Evolutionary conservation across 2,797 vertebrate genomes (phyloP).

Genomic region (Bradypodion ventrale): DNA sequence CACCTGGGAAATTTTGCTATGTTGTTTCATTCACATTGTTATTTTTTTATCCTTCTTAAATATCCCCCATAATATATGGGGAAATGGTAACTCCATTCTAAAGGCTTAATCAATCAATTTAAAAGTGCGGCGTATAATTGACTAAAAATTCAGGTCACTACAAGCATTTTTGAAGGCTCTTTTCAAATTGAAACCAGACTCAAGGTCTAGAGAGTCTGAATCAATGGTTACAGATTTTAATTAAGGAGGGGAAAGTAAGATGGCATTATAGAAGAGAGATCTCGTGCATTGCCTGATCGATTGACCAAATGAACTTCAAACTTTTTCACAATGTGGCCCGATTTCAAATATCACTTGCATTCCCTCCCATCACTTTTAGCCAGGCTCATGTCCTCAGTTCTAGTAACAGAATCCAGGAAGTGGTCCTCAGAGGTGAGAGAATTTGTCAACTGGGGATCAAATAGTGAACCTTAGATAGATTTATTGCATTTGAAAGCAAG

Average conservation of each 20-base stretch:
- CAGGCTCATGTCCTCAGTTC: background rate
- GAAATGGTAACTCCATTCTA: conserved; percentile 22
- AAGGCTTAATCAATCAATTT: conserved; percentile 42
- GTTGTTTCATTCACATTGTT: too few relatives aligned
- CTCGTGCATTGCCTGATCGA: conserved; percentile 12
- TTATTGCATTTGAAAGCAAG: too few relatives aligned
- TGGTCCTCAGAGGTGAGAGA: too few relatives aligned
- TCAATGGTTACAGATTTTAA: conserved; percentile 39
- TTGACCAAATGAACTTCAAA: conserved; percentile 36
- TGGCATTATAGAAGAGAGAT: conserved; percentile 36
- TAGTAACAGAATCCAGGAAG: too few relatives aligned
- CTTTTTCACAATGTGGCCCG: conserved; percentile 3
- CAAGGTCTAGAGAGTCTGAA: conserved; percentile 36
- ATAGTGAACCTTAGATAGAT: too few relatives aligned
- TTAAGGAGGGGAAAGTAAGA: conserved; percentile 46
- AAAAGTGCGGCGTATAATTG: conserved; percentile 38
- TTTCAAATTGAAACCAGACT: conserved; percentile 44
- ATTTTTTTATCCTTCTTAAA: conserved; percentile 4
- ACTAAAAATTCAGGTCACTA: conserved; percentile 18
- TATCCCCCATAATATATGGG: conserved; percentile 11
- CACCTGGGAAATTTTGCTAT: background rate
- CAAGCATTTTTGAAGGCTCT: conserved; percentile 3
- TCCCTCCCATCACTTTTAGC: background rate
- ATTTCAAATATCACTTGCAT: conserved; percentile 1
- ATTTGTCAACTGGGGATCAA: too few relatives aligned